Evolutionary conservation across 2,113 vertebrate genomes (phyloP).

Genomic region (Saguinus midas): DNA sequence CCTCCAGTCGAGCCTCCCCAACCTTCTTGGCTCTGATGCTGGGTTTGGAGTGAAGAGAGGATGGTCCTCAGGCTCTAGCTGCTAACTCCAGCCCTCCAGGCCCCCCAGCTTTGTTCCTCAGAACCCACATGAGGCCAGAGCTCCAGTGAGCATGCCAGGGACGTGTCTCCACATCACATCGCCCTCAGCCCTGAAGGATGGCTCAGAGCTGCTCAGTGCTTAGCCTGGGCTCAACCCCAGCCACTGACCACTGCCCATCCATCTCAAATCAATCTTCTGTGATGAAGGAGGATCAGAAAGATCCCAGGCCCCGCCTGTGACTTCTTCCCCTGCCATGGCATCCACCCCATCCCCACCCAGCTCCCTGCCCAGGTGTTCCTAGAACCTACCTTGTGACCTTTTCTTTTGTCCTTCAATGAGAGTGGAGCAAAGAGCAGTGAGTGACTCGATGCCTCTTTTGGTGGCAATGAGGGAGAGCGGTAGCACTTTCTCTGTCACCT

Average conservation of each 20-base stretch:
- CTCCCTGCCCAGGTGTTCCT: background rate
- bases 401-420: slow-evolving; percentile 72
- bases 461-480: slow-evolving; percentile 66
- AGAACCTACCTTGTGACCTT: slow-evolving; percentile 68
- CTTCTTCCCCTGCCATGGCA: background rate
- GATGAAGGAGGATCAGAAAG: background rate
- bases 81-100: background rate
- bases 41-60: background rate
- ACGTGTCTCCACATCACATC: background rate
- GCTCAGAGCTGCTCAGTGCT: background rate
- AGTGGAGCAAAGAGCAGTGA: slow-evolving; percentile 71
- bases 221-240: background rate
- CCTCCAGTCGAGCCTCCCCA: background rate
- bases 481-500: slow-evolving; percentile 69
- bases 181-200: background rate
- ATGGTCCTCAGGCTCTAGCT: background rate
- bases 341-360: background rate
- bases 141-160: background rate
- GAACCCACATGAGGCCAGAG: background rate
- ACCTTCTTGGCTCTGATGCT: background rate
- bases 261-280: background rate
- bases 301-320: background rate
- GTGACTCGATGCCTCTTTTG: slow-evolving; percentile 64
- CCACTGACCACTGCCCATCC: background rate
- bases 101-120: background rate